Percentiles rank a stretch among this genome's conserved stretches.
These are phyloP conservation scores for Oreohelix idahoensis DNA, from an alignment of 1,140 invertebrate species.

Conservation along the genomic window DNA sequence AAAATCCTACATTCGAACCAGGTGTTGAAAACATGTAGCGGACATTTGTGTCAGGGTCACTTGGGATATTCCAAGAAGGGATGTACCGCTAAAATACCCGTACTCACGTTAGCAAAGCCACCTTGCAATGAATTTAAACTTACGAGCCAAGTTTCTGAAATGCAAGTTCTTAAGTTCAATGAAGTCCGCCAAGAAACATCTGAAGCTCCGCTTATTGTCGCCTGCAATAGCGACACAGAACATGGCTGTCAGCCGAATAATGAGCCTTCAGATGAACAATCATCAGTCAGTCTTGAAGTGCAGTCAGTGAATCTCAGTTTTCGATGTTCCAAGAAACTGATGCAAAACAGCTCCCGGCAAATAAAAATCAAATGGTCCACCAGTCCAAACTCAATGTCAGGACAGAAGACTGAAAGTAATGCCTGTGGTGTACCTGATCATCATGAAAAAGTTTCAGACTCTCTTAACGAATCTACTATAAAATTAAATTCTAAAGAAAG, in stretches of 20 bases:
- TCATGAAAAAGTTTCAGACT: not conserved
- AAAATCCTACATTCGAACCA: no score
- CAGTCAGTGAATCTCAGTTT: not conserved
- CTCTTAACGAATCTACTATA: not conserved
- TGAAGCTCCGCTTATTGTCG: no score
- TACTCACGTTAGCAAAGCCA: no score
- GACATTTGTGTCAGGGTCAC: no score
- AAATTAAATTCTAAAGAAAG: not conserved
- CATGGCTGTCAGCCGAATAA: not conserved
- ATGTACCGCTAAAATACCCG: no score
- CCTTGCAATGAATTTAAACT: no score
- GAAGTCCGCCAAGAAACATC: no score
- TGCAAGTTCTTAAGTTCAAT: no score
- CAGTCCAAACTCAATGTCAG: not conserved
- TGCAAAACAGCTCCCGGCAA: not conserved
- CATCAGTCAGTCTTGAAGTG: not conserved
- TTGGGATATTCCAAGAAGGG: no score
- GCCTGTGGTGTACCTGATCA: not conserved
- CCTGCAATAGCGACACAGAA: no score
- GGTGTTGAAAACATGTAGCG: no score
- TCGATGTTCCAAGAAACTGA: not conserved
- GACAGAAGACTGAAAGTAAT: not conserved
- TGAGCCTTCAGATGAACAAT: not conserved
- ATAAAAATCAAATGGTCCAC: not conserved
- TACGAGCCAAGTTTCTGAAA: not conserved